These are phyloP conservation scores for Cyanoramphus novaezelandiae DNA, from an alignment of 2,113 vertebrate genomes.

Conservation along the genomic window DNA sequence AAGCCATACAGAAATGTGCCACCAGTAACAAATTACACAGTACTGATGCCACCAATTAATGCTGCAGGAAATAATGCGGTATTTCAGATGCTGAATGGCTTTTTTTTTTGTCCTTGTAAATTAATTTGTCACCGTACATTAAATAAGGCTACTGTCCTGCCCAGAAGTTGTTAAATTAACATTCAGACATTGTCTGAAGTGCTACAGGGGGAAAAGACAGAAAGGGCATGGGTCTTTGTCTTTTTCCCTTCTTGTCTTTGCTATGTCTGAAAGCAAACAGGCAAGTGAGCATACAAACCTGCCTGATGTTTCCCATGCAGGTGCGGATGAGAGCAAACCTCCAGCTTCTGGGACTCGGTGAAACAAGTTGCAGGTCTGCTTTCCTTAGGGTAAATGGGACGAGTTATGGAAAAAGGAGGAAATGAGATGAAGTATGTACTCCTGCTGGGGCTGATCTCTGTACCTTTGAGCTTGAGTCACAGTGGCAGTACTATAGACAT, in stretches of 20 bases:
- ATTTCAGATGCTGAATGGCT: neutral
- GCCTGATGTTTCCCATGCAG: neutral
- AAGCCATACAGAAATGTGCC: slow-evolving; percentile 30
- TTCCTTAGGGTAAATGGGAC: neutral
- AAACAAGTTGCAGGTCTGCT: fast-evolving
- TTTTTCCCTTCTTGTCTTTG: neutral
- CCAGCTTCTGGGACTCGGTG: neutral
- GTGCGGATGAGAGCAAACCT: neutral
- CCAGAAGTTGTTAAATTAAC: neutral
- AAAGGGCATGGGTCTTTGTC: neutral
- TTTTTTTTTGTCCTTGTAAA: neutral
- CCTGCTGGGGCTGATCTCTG: neutral
- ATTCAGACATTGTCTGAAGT: neutral
- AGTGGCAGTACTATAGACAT: neutral
- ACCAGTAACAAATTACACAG: slow-evolving; percentile 27
- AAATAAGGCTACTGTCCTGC: neutral
- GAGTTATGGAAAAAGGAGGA: neutral
- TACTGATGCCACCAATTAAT: slow-evolving; percentile 25
- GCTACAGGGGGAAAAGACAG: neutral
- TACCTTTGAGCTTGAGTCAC: neutral
- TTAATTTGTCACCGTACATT: neutral
- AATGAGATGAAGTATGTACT: neutral
- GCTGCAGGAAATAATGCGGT: neutral
- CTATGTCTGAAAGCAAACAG: neutral
- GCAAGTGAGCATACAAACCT: neutral